phyloP scores from a whole-genome alignment of 2,113 vertebrate genomes.

The Dicentrarchus labrax region DNA sequence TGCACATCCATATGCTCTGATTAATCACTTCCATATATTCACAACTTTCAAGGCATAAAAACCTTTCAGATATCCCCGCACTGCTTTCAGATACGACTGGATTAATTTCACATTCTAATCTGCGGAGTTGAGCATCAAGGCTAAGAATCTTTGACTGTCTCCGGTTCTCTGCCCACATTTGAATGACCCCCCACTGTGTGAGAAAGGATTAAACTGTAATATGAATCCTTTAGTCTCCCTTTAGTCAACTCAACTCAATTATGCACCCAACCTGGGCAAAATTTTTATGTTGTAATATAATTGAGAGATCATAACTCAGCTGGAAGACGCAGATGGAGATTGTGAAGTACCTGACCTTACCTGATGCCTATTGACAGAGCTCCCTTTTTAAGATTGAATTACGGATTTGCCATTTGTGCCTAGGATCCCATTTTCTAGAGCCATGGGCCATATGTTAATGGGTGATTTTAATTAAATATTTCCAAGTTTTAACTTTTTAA shows the following conservation, averaged over 20 bases:
- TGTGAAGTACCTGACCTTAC: slow-evolving; percentile 74
- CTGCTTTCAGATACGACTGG: slow-evolving; percentile 40
- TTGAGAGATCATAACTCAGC: slow-evolving; percentile 76
- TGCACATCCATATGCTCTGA: not conserved
- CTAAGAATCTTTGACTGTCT: slow-evolving; percentile 49
- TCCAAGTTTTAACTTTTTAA: slow-evolving; percentile 70
- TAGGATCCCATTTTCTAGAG: slow-evolving; percentile 71
- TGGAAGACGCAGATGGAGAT: slow-evolving; percentile 69
- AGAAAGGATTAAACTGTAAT: slow-evolving; percentile 72
- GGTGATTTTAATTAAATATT: slow-evolving; percentile 76
- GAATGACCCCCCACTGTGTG: slow-evolving; percentile 55
- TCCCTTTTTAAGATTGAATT: slow-evolving; percentile 74
- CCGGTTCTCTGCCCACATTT: slow-evolving; percentile 41
- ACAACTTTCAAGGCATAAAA: slow-evolving; percentile 25
- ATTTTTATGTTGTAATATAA: slow-evolving; percentile 72
- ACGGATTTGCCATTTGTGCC: slow-evolving; percentile 79
- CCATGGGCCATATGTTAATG: slow-evolving; percentile 75
- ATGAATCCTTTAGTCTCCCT: slow-evolving; percentile 57
- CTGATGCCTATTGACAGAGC: slow-evolving; percentile 72
- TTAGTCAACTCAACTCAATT: slow-evolving; percentile 67
- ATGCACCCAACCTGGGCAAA: slow-evolving; percentile 59
- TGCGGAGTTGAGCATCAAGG: slow-evolving; percentile 42
- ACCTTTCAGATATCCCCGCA: slow-evolving; percentile 10
- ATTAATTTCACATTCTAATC: slow-evolving; percentile 62
- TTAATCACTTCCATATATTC: slow-evolving; percentile 38